Percentiles rank a stretch among this genome's conserved stretches.
These are phyloP conservation scores for Hydraecia micacea DNA, from an alignment of 2,888 invertebrate genomes.

Conservation along the genomic window DNA sequence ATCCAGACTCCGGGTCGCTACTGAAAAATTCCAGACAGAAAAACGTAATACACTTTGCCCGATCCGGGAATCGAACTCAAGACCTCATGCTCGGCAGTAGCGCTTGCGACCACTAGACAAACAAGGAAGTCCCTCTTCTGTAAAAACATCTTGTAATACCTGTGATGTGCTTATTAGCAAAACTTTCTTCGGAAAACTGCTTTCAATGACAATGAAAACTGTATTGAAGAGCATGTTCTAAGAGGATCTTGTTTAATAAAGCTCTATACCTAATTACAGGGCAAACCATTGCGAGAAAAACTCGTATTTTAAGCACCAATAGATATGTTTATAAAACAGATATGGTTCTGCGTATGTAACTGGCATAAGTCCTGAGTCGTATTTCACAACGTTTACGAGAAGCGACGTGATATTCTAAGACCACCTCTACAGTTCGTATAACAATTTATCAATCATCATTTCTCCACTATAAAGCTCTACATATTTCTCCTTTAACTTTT, in stretches of 20 bases:
- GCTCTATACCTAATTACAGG: neutral
- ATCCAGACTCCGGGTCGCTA: neutral
- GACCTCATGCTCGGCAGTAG: too few species aligned
- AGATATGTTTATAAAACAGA: neutral
- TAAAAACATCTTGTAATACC: too few species aligned
- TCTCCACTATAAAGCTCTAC: constrained; percentile 32
- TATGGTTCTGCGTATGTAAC: neutral
- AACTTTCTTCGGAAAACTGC: neutral
- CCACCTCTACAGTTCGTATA: constrained; percentile 26
- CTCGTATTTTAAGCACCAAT: neutral
- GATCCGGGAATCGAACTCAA: too few species aligned
- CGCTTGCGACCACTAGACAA: too few species aligned
- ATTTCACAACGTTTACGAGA: neutral
- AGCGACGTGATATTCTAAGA: constrained; percentile 23
- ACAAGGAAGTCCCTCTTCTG: too few species aligned
- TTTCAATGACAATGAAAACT: neutral
- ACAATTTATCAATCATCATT: constrained; percentile 54
- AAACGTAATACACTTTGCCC: too few species aligned
- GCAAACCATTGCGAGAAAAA: neutral
- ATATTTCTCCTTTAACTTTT: constrained; percentile 54
- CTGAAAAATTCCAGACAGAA: too few species aligned
- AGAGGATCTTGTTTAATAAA: neutral
- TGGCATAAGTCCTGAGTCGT: neutral
- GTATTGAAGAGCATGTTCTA: neutral
- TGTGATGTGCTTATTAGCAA: neutral